A percentile compares a stretch with the other conserved stretches of the same genome.
Conservation (phyloP, 1,140 invertebrate genomes). For the Zaprionus davidi region DNA sequence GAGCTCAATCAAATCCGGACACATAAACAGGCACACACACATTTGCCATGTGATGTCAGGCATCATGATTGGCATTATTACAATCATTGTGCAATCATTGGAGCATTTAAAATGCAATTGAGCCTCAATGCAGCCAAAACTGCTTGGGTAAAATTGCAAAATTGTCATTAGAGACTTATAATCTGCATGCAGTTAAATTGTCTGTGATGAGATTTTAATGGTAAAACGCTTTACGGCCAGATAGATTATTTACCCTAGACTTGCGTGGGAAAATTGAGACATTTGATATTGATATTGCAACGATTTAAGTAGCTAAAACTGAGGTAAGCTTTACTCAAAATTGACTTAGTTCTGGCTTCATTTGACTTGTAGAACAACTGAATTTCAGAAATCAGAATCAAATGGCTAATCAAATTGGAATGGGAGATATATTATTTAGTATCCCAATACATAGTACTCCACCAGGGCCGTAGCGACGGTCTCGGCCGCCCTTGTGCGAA, state of each 20-base stretch:
- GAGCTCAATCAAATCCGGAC: neutral
- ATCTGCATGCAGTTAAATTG: neutral
- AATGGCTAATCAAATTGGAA: no score
- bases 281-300: neutral
- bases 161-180: neutral
- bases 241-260: neutral
- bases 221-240: neutral
- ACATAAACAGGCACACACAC: neutral
- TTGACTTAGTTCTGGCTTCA: no score
- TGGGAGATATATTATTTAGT: no score
- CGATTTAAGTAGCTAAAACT: neutral
- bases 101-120: neutral
- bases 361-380: no score
- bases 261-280: neutral
- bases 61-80: neutral
- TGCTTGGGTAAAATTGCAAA: neutral
- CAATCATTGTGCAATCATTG: constrained; percentile 1
- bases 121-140: neutral
- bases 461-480: no score
- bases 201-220: neutral
- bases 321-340: no score
- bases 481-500: no score
- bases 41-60: neutral
- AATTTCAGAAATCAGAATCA: no score
- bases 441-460: no score